Evolutionary conservation across 1,140 invertebrate species (phyloP).

Genomic region (Schlechtendalia chinensis): DNA sequence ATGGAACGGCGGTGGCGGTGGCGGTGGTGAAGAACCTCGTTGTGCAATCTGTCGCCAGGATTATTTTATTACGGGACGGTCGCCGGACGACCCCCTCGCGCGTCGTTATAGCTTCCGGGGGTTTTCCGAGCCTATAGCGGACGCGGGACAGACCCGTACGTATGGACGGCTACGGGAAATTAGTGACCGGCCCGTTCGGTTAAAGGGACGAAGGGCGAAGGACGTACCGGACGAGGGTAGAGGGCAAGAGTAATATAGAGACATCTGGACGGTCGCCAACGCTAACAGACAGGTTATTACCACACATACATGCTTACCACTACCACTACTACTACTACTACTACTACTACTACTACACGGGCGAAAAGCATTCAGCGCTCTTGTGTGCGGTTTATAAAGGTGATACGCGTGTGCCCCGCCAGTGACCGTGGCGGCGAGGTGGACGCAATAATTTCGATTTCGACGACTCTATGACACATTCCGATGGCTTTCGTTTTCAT

Average conservation of each 20-base stretch:
- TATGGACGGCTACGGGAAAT: neutral
- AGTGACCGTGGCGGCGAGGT: neutral
- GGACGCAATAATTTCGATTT: neutral
- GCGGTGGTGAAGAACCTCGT: no score
- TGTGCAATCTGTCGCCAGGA: slow-evolving; percentile 28
- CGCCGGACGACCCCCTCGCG: neutral
- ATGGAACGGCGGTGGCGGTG: neutral
- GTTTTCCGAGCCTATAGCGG: neutral
- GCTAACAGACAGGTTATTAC: slow-evolving; percentile 27
- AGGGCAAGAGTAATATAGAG: neutral
- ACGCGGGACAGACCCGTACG: no score
- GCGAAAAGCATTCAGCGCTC: neutral
- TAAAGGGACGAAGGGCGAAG: no score
- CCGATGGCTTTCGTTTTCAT: neutral
- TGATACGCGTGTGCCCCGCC: neutral
- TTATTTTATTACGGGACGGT: slow-evolving; percentile 16
- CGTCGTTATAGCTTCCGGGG: no score
- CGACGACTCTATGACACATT: neutral
- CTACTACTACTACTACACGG: neutral
- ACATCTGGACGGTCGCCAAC: slow-evolving; percentile 32
- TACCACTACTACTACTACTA: neutral
- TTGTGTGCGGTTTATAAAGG: neutral
- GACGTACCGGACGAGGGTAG: neutral
- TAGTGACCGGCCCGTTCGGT: neutral
- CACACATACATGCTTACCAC: neutral